A percentile compares a stretch with the other conserved stretches of the same genome.
Evolutionary conservation across 2,113 vertebrate genomes (phyloP).

Genomic region (Eublepharis macularius): DNA sequence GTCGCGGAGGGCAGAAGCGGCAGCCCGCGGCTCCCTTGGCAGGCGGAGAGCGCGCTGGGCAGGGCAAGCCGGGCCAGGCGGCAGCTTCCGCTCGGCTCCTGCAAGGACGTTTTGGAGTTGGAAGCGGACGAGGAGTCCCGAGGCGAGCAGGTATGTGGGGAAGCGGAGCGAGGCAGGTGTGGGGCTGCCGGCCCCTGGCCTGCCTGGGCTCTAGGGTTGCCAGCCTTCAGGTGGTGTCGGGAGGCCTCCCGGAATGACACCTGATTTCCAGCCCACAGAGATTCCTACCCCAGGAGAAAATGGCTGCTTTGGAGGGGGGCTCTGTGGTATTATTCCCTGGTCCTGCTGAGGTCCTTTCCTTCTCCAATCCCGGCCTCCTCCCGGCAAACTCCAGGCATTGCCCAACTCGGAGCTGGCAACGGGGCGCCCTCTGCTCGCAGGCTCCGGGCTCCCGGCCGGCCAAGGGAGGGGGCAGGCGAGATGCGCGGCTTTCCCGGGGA

Average conservation of each 20-base stretch:
- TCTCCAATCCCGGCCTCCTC: too few relatives aligned
- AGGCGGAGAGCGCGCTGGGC: neutral
- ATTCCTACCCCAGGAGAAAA: too few relatives aligned
- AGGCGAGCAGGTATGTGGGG: neutral
- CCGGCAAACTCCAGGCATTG: too few relatives aligned
- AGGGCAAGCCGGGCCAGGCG: neutral
- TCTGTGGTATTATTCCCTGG: too few relatives aligned
- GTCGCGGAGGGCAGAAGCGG: neutral
- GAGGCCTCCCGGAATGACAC: too few relatives aligned
- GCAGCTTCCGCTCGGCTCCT: neutral
- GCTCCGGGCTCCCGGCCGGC: neutral
- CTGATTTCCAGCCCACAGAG: too few relatives aligned
- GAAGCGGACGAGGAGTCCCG: neutral
- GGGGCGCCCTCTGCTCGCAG: too few relatives aligned
- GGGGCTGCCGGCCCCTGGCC: neutral
- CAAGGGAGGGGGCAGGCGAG: constrained; percentile 42
- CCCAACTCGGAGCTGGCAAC: too few relatives aligned
- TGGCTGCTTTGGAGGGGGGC: too few relatives aligned
- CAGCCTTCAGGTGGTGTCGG: too few relatives aligned
- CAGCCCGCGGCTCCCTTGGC: neutral
- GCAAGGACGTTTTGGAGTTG: neutral
- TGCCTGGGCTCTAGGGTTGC: neutral
- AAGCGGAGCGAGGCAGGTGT: too few relatives aligned
- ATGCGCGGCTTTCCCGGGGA: constrained; percentile 36
- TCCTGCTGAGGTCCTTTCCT: too few relatives aligned